phyloP scores from a whole-genome alignment of 2,797 vertebrate species.

The Dipus sagitta region DNA sequence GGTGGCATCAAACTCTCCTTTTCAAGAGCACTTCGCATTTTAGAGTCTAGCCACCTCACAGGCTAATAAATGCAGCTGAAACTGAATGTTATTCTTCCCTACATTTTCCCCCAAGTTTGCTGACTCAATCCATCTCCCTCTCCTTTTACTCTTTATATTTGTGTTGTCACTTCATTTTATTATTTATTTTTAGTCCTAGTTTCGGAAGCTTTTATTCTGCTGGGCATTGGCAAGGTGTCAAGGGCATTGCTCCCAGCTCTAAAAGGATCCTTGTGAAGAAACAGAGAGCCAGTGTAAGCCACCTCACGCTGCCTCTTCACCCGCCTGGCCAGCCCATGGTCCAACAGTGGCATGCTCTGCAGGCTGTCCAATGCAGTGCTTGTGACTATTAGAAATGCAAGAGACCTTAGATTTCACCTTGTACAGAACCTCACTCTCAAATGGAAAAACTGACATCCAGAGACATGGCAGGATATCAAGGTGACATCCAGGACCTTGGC shows the following conservation, averaged over 20 bases:
- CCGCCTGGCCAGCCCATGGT: not conserved
- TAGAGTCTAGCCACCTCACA: conserved; percentile 63
- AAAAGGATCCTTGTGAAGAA: conserved; percentile 78
- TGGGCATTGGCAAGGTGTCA: conserved; percentile 70
- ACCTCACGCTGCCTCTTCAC: conserved; percentile 50
- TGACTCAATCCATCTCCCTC: conserved; percentile 81
- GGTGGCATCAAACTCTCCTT: not conserved
- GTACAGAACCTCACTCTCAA: not conserved
- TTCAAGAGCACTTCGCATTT: conserved; percentile 70
- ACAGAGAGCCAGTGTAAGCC: conserved; percentile 78
- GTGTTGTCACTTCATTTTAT: conserved; percentile 76
- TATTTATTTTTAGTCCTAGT: conserved; percentile 85
- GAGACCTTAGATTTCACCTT: not conserved
- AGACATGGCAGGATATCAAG: not conserved
- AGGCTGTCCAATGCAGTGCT: not conserved
- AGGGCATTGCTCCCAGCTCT: conserved; percentile 61
- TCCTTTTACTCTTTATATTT: conserved; percentile 67
- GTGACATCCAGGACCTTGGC: not conserved
- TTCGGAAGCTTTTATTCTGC: conserved; percentile 77
- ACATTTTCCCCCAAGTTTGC: conserved; percentile 69
- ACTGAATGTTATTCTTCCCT: conserved; percentile 74
- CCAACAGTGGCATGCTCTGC: not conserved
- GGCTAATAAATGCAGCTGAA: conserved; percentile 67
- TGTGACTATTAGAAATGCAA: not conserved
- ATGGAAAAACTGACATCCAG: not conserved